Evolutionary conservation across 2,888 invertebrate genomes (phyloP), one percentile per base, ranked within the genome.

Genomic region (Bimastos eiseni): DNA sequence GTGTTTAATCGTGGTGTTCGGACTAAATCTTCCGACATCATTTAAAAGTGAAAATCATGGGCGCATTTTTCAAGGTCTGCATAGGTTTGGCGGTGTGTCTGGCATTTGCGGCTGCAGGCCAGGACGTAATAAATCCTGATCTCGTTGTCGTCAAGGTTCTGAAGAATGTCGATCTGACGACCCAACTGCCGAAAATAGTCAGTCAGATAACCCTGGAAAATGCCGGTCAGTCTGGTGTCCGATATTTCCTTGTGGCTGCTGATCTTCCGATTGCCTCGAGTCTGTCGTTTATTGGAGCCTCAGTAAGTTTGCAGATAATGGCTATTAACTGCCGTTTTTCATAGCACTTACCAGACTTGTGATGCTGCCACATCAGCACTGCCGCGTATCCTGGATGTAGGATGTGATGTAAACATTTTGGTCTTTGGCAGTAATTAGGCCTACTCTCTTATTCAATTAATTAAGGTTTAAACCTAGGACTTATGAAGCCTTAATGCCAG

Each of bases 131-230:
- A 37, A 86, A 37, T 15, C 86, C 86, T 34, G 86, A 86, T 86
- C 37, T 86, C 34, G 86, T 86, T 6, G 6, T 86, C 13, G 86
- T 37, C 34, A 97, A 97, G 96, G 97, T 97, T 36, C 98, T 98
- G 92, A 96, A 98, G 94, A 96, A 96, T 90, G 96, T 99, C 93
- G 98, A 99, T 95, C 96, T 98, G 92, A 96, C 97, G 15, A 97
- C 98, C 17, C 98, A 98, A 95, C 96, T 99, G 91, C 98, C 98
- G 5, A 98, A 98, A 96, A 96, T 97, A 90, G 96, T 96, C 30
- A 96, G 97, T 55, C 97, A 97, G 95, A 96, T 98, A 94, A 97
- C 97, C 93, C 94, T 98, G 93, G 97, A 98, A 95, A 98, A 98
- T 95, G 96, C 96, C 93, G 97, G 97, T 90, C 97, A 97, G 94